Evolutionary conservation across 2,888 invertebrate species (phyloP).

Genomic region (Xestia c-nigrum): DNA sequence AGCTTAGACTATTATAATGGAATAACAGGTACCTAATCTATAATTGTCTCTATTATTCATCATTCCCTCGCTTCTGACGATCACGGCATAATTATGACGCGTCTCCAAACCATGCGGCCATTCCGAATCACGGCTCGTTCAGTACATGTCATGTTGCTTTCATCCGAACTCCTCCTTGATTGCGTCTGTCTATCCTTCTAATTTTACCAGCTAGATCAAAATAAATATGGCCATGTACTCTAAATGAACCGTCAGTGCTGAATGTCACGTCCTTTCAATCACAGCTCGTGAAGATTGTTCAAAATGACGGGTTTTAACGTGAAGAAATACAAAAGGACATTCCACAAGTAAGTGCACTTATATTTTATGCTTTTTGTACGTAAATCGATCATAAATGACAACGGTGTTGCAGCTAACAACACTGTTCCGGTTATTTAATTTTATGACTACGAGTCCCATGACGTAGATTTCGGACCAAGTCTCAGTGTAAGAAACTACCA

Average conservation of each 20-base stretch:
- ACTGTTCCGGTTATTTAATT: neutral
- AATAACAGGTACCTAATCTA: neutral
- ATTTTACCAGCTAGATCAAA: neutral
- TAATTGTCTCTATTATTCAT: neutral
- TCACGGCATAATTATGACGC: neutral
- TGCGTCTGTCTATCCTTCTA: neutral
- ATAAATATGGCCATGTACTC: conserved; percentile 4
- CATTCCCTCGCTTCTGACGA: neutral
- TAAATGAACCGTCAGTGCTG: neutral
- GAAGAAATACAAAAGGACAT: conserved; percentile 14
- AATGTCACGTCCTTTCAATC: neutral
- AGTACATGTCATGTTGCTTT: neutral
- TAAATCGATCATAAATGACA: neutral
- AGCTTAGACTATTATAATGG: neutral
- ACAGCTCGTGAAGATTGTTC: neutral
- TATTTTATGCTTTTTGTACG: neutral
- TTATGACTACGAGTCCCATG: neutral
- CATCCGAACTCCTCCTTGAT: neutral
- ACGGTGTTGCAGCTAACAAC: neutral
- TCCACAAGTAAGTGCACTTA: conserved; percentile 25
- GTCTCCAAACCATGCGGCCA: neutral
- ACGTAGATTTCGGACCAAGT: neutral
- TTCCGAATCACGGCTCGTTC: neutral
- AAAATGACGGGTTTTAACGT: neutral
- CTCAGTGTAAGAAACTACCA: neutral